These are phyloP conservation scores for Polydesmus complanatus DNA, from an alignment of 2,888 invertebrate species.

Conservation along the genomic window DNA sequence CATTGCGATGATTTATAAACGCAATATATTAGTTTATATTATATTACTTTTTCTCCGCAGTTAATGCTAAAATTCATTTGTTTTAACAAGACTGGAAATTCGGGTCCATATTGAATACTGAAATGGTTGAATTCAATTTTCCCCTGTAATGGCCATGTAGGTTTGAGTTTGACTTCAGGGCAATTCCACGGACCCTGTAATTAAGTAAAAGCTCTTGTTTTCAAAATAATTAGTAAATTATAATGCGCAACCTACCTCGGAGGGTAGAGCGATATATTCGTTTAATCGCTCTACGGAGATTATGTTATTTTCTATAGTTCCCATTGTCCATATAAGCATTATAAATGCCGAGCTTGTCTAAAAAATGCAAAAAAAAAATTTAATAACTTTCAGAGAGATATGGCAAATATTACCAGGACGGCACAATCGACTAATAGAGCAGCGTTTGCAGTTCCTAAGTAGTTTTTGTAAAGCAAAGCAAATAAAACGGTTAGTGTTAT, in stretches of 20 bases:
- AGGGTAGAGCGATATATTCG: slow-evolving; percentile 77
- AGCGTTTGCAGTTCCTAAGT: slow-evolving; percentile 34
- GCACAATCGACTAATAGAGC: slow-evolving; percentile 70
- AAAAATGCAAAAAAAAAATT: neutral
- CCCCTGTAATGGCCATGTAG: slow-evolving; percentile 4
- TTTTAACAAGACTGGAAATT: neutral
- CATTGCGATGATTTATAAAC: too few species aligned
- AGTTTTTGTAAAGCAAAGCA: slow-evolving; percentile 36
- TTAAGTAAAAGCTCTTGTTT: neutral
- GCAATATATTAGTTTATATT: neutral
- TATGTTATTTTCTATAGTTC: slow-evolving; percentile 93
- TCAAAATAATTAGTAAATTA: neutral
- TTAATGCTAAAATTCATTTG: neutral
- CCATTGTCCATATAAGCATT: slow-evolving; percentile 90
- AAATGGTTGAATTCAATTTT: slow-evolving; percentile 1
- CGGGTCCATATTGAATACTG: slow-evolving; percentile 4
- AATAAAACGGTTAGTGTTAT: slow-evolving; percentile 43
- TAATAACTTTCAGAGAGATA: neutral
- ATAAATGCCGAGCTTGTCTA: slow-evolving; percentile 89
- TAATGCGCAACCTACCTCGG: slow-evolving; percentile 29
- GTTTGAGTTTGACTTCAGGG: neutral
- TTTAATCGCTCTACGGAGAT: slow-evolving; percentile 94
- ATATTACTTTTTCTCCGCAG: slow-evolving; percentile 9
- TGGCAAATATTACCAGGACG: slow-evolving; percentile 30
- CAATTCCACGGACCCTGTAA: slow-evolving; percentile 6